These are phyloP conservation scores for Microdon myrmicae DNA, from an alignment of 2,888 invertebrate species.

Conservation along the genomic window DNA sequence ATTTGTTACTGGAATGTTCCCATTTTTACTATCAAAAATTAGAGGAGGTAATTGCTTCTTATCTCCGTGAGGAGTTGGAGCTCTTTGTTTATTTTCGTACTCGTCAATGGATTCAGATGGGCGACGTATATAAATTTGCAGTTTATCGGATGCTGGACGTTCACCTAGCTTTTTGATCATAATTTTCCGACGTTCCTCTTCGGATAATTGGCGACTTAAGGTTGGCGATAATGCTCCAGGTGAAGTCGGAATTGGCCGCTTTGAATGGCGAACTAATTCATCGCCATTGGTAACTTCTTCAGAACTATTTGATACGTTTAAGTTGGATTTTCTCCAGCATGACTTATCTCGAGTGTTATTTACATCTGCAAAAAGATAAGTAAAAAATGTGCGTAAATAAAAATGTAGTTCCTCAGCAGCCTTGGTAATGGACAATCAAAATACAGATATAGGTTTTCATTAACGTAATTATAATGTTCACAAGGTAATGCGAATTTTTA, in stretches of 20 bases:
- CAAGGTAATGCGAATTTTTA: too few species aligned
- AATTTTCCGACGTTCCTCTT: slow-evolving; percentile 73
- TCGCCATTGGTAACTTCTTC: slow-evolving; percentile 71
- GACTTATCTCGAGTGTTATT: slow-evolving; percentile 72
- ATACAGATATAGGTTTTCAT: not conserved
- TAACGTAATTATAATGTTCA: not conserved
- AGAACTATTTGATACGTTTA: slow-evolving; percentile 69
- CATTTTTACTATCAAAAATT: slow-evolving; percentile 28
- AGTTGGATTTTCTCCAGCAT: slow-evolving; percentile 78
- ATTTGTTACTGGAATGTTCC: slow-evolving; percentile 11
- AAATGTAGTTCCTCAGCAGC: too few species aligned
- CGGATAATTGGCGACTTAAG: slow-evolving; percentile 73
- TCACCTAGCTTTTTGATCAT: slow-evolving; percentile 71
- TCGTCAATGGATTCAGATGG: slow-evolving; percentile 61
- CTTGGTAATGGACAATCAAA: not conserved
- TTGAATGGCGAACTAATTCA: slow-evolving; percentile 69
- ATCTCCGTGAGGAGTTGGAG: slow-evolving; percentile 32
- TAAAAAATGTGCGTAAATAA: slow-evolving; percentile 51
- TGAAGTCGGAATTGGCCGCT: slow-evolving; percentile 69
- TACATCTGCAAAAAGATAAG: slow-evolving; percentile 56
- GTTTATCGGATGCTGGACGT: slow-evolving; percentile 68
- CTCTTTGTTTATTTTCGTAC: slow-evolving; percentile 25
- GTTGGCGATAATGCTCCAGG: slow-evolving; percentile 66
- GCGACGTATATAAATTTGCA: slow-evolving; percentile 72
- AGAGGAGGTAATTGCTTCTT: slow-evolving; percentile 23